Evolutionary conservation across 2,888 invertebrate genomes (phyloP).

Genomic region (Alviniconcha strummeri): DNA sequence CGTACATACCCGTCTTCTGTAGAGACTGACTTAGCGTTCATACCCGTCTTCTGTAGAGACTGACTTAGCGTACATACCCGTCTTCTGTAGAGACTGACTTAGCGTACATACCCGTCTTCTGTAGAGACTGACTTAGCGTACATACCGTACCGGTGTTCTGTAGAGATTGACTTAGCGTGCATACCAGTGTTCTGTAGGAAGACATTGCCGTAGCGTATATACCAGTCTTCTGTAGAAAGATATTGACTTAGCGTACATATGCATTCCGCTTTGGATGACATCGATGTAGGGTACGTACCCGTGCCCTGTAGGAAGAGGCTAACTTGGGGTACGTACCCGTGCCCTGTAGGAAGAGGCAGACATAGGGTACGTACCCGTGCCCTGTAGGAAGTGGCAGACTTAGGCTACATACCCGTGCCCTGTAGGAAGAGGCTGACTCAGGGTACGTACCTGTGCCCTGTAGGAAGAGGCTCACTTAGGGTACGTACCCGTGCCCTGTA

Average conservation of each 20-base stretch:
- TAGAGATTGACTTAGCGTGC: too few relatives aligned
- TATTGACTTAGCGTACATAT: not conserved
- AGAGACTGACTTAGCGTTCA: not conserved
- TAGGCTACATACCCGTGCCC: too few relatives aligned
- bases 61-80: not conserved
- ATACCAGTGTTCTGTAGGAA: not conserved
- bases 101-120: not conserved
- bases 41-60: not conserved
- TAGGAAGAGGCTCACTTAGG: not conserved
- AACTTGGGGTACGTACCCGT: not conserved
- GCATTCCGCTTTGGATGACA: too few relatives aligned
- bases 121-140: too few relatives aligned
- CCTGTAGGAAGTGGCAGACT: not conserved
- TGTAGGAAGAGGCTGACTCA: not conserved
- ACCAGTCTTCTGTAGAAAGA: not conserved
- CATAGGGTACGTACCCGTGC: not conserved
- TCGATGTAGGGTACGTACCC: too few relatives aligned
- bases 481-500: too few relatives aligned
- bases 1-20: too few relatives aligned
- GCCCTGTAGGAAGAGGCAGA: conserved; percentile 17
- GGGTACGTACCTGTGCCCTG: not conserved
- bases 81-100: not conserved
- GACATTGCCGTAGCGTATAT: not conserved
- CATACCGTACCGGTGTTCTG: too few relatives aligned
- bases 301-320: too few relatives aligned